Evolutionary conservation across 2,888 invertebrate genomes (phyloP).

Genomic region (Erebia aethiops): DNA sequence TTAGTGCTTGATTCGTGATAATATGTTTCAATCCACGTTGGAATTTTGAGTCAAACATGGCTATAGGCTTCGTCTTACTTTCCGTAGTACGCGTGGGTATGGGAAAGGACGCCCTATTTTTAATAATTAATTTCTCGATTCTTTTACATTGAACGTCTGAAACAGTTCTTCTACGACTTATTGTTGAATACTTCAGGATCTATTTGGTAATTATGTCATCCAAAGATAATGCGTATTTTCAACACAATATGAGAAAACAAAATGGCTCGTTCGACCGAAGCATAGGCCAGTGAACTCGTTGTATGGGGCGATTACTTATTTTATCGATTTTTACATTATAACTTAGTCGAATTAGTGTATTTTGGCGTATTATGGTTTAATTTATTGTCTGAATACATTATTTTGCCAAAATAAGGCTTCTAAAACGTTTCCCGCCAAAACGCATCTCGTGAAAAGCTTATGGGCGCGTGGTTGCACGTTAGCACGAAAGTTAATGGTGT

Average conservation of each 20-base stretch:
- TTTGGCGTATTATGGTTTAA: constrained; percentile 42
- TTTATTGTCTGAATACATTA: constrained; percentile 34
- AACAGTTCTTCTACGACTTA: constrained; percentile 79
- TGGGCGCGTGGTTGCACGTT: constrained; percentile 56
- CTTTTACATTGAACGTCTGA: constrained; percentile 72
- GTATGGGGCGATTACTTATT: constrained; percentile 74
- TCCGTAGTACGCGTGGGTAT: constrained; percentile 80
- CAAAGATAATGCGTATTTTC: constrained; percentile 80
- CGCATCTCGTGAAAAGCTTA: constrained; percentile 64
- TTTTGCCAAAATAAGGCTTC: constrained; percentile 41
- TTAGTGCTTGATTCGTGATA: constrained; percentile 60
- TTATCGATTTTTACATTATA: constrained; percentile 49
- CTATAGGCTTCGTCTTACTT: constrained; percentile 79
- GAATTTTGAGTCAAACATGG: constrained; percentile 82
- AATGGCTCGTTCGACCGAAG: constrained; percentile 82
- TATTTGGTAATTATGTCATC: constrained; percentile 75
- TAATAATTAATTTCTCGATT: constrained; percentile 80
- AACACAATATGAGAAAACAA: constrained; percentile 81
- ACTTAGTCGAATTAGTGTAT: constrained; percentile 43
- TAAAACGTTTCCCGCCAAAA: constrained; percentile 82
- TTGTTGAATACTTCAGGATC: constrained; percentile 70
- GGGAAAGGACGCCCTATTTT: constrained; percentile 75
- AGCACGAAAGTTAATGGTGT: constrained; percentile 42
- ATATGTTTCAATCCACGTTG: constrained; percentile 78
- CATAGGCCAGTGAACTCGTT: constrained; percentile 81